These are phyloP conservation scores for Sebastes variabilis DNA, from an alignment of 2,797 vertebrate genomes.

Conservation along the genomic window DNA sequence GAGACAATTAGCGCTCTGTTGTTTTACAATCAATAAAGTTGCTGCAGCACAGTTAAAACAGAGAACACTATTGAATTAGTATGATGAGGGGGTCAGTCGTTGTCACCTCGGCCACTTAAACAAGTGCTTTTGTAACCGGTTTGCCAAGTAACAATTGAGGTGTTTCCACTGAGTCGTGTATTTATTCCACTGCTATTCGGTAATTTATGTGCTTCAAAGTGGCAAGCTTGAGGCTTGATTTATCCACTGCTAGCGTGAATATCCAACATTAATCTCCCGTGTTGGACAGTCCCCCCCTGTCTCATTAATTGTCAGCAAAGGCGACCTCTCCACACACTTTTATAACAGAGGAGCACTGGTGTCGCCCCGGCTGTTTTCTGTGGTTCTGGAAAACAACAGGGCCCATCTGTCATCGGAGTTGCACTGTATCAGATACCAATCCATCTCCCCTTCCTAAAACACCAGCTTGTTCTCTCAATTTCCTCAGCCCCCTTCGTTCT, in stretches of 20 bases:
- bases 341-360: background rate
- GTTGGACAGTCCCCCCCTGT: constrained; percentile 41
- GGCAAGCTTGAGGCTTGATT: constrained; percentile 45
- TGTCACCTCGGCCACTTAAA: constrained; percentile 28
- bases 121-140: constrained; percentile 34
- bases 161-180: constrained; percentile 24
- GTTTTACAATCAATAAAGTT: constrained; percentile 76
- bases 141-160: constrained; percentile 41
- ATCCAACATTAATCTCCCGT: constrained; percentile 56
- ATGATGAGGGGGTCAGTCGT: constrained; percentile 48
- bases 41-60: constrained; percentile 44
- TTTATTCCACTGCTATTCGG: constrained; percentile 1
- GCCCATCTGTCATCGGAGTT: constrained; percentile 47
- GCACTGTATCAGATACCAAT: constrained; percentile 49
- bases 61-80: constrained; percentile 49
- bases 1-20: constrained; percentile 74
- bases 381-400: constrained; percentile 32
- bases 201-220: constrained; percentile 34
- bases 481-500: constrained; percentile 12
- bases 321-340: constrained; percentile 19
- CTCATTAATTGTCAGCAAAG: constrained; percentile 57
- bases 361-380: constrained; percentile 11
- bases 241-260: constrained; percentile 32
- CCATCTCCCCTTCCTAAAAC: constrained; percentile 47
- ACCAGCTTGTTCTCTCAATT: constrained; percentile 20